Base-by-base conservation (phyloP, 2,888 invertebrate genomes). In the Pyralis farinalis region DNA sequence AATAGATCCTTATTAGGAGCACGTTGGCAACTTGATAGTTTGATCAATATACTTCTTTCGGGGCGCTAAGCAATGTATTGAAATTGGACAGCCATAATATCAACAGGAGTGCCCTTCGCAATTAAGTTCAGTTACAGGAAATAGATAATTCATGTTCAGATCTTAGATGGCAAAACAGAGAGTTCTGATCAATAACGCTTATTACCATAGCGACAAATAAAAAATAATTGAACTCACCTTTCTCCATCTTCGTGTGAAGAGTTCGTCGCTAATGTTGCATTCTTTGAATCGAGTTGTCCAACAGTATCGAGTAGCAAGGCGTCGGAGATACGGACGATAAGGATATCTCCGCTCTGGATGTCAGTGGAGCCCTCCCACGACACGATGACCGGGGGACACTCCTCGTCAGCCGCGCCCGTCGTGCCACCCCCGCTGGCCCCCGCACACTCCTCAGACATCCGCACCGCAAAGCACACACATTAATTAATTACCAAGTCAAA, bases 291-390 rank as follows among this genome's bases (percentile, higher is more conserved):
- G 20, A 61, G 40, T 34, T 61, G 65, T 37, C 57, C 61, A 47
- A 68, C 61, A 47, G 62, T 66, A 51, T 87, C 81, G 42, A 88
- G 81, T 40, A 93, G 83, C 58, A 90, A 77, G 40, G 91, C 85
- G 74, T 93, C 93, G 58, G 93, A 92, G 75, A 94, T 92, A 74
- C 93, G 91, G 34, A 94, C 93, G 69, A 93, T 90, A 55, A 94
- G 90, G 55, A 93, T 92, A 78, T 94, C 94, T 10, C 93, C 94
- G 51, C 92, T 93, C 75, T 94, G 94, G 53, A 94, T 92, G 75
- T 93, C 93, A 25, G 91, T 91, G 44, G 91, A 82, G 34, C 92
- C 93, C 63, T 93, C 92, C 93, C 93, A 93, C 44, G 91, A 91
- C 51, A 91, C 85, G 55, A 91, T 81, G 78, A 90, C 88, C 51